A percentile compares a stretch with the other conserved stretches of the same genome.
Evolutionary conservation across 2,888 invertebrate genomes (phyloP).

Genomic region (Eristalis pertinax): DNA sequence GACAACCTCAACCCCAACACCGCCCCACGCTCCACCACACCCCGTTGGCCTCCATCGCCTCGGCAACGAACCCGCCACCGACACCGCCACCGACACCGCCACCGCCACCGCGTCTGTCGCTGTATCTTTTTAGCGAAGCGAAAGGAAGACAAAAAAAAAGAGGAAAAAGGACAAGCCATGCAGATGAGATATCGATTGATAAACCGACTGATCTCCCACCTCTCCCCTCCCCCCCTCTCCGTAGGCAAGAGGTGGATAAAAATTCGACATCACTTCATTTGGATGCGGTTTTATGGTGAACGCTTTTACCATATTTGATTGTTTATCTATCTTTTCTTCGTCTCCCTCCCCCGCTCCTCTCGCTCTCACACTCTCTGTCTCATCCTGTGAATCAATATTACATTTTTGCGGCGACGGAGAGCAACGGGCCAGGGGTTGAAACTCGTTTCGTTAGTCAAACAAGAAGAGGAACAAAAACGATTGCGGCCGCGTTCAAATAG

Average conservation of each 20-base stretch:
- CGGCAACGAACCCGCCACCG: neutral
- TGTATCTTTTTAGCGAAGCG: neutral
- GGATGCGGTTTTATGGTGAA: conserved; percentile 28
- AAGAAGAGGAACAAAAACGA: neutral
- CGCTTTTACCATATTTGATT: conserved; percentile 47
- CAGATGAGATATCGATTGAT: conserved; percentile 46
- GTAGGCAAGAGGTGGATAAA: neutral
- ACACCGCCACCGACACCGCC: neutral
- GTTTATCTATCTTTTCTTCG: conserved; percentile 17
- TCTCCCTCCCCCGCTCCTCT: neutral
- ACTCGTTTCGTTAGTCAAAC: neutral
- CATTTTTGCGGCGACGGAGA: no score
- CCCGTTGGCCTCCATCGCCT: neutral
- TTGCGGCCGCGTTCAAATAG: conserved; percentile 25
- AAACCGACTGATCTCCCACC: neutral
- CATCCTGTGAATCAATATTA: no score
- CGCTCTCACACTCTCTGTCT: neutral
- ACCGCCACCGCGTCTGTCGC: neutral
- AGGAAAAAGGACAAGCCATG: conserved; percentile 19
- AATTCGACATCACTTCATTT: conserved; percentile 43
- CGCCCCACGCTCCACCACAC: no score
- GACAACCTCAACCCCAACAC: no score
- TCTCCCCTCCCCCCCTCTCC: conserved; percentile 22
- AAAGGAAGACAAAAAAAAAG: neutral
- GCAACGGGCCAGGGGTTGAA: no score